Conservation (phyloP, 2,888 invertebrate genomes). For the Trachelus iudaicus region DNA sequence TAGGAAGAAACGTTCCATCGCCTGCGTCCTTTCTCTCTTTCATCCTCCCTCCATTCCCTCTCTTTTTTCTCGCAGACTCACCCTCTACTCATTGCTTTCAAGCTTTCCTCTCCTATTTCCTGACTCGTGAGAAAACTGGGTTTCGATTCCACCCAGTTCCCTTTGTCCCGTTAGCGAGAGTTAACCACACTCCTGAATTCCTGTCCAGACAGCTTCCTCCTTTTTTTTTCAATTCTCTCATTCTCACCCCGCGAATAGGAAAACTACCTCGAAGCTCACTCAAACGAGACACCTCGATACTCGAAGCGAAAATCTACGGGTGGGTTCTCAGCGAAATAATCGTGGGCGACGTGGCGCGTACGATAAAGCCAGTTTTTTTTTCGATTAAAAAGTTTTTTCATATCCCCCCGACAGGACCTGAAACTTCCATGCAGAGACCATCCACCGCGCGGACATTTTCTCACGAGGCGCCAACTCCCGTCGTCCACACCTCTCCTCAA, state of each 20-base stretch:
- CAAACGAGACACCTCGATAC: not conserved
- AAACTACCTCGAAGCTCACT: not conserved
- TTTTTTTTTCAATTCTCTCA: not conserved
- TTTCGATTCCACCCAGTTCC: not conserved
- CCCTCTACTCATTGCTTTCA: not conserved
- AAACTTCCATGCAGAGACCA: not conserved
- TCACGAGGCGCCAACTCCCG: not conserved
- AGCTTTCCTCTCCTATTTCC: not conserved
- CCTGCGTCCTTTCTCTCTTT: not conserved
- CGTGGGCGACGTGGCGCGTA: not conserved
- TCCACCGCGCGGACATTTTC: not conserved
- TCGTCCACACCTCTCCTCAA: not conserved
- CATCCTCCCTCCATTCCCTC: not conserved
- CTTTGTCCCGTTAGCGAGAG: not conserved
- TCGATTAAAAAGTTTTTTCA: constrained; percentile 46
- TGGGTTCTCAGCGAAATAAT: not conserved
- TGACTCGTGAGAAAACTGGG: not conserved
- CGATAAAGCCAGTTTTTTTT: constrained; percentile 34
- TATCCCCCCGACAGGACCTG: constrained; percentile 23
- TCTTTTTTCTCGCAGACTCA: not conserved
- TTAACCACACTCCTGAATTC: not conserved
- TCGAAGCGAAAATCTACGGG: not conserved
- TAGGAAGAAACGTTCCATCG: not conserved
- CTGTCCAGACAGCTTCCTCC: not conserved
- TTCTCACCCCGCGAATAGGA: not conserved